phyloP scores from a whole-genome alignment of 2,888 invertebrate species.

The Drosophila siamana region DNA sequence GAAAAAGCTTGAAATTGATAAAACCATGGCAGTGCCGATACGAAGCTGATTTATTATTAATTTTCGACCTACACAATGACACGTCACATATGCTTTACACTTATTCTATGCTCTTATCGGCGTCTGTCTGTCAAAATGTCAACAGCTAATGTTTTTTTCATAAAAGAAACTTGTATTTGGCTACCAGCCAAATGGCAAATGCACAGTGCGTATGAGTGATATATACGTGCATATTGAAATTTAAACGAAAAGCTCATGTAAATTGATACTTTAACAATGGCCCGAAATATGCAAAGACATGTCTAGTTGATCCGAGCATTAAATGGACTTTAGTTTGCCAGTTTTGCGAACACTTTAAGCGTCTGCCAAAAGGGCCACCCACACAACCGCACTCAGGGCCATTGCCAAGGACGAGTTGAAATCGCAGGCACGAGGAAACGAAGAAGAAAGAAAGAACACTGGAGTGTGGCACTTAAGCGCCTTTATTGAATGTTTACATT shows the following conservation, averaged over 20 bases:
- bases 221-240: conserved; percentile 38
- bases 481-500: conserved; percentile 52
- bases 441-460: background rate
- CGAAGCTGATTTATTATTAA: conserved; percentile 44
- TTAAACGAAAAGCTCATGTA: conserved; percentile 61
- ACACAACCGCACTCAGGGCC: conserved; percentile 9
- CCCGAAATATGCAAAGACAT: conserved; percentile 33
- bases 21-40: conserved; percentile 23
- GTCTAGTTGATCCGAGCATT: conserved; percentile 33
- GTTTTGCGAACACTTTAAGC: conserved; percentile 29
- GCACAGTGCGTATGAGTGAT: conserved; percentile 42
- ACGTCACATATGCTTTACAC: conserved; percentile 5
- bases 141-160: conserved; percentile 57
- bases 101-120: conserved; percentile 39
- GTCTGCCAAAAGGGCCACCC: conserved; percentile 26
- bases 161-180: conserved; percentile 46
- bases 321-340: conserved; percentile 22
- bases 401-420: background rate
- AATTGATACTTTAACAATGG: conserved; percentile 63
- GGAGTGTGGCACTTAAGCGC: conserved; percentile 29
- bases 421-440: background rate
- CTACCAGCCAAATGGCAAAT: conserved; percentile 33
- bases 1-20: conserved; percentile 26
- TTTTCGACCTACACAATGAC: conserved; percentile 15
- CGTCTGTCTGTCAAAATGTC: conserved; percentile 60